These are phyloP conservation scores for Agapornis roseicollis DNA, from an alignment of 2,113 vertebrate genomes.

Conservation along the genomic window DNA sequence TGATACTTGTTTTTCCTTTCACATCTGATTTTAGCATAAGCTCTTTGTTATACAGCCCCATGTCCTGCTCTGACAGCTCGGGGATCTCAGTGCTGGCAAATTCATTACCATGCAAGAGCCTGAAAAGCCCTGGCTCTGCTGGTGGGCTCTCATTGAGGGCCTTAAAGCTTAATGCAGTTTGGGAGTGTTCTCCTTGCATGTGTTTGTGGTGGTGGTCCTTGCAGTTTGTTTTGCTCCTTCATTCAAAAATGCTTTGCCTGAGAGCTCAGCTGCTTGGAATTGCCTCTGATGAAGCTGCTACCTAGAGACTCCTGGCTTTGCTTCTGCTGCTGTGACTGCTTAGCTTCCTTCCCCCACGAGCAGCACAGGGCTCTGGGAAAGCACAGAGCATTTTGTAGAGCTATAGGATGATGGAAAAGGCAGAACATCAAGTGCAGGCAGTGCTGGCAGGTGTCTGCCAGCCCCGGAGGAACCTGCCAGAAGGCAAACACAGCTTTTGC, in stretches of 20 bases:
- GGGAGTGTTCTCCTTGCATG: background rate
- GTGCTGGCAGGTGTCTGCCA: background rate
- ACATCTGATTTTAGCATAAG: background rate
- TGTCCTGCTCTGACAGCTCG: background rate
- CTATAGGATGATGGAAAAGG: background rate
- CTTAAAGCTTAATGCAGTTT: background rate
- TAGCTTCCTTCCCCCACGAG: background rate
- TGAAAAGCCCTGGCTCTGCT: background rate
- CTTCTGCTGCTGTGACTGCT: background rate
- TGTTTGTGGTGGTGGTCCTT: background rate
- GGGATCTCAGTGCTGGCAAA: background rate
- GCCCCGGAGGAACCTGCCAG: background rate
- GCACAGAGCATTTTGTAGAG: background rate
- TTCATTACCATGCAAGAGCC: background rate
- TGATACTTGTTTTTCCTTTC: background rate
- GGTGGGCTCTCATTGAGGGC: background rate
- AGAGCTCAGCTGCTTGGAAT: background rate
- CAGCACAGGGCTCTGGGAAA: background rate
- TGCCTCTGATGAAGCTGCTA: background rate
- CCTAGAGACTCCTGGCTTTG: background rate
- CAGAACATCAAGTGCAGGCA: background rate
- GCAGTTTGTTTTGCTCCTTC: background rate
- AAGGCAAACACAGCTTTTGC: background rate
- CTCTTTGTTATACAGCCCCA: background rate
- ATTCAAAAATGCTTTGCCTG: background rate